These are phyloP conservation scores for Diaprepes abbreviatus DNA, from an alignment of 2,888 invertebrate species.

Conservation along the genomic window DNA sequence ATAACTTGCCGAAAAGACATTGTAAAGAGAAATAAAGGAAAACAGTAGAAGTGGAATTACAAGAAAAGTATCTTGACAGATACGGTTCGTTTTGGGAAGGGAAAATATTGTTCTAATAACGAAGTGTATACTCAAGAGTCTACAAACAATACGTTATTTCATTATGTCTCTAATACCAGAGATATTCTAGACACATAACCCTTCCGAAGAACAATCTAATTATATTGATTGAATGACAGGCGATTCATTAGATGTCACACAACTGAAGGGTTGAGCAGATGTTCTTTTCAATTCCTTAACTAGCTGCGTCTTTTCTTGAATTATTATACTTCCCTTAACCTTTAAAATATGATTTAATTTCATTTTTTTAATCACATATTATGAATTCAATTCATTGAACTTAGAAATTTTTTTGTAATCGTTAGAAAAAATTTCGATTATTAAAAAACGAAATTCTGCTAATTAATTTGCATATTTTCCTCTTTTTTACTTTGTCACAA, in stretches of 20 bases:
- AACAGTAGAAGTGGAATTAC: slow-evolving; percentile 23
- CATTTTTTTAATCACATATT: too few species aligned
- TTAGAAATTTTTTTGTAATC: too few species aligned
- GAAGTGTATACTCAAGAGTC: slow-evolving; percentile 55
- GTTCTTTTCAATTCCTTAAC: slow-evolving; percentile 47
- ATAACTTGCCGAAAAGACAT: slow-evolving; percentile 21
- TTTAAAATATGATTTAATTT: background rate
- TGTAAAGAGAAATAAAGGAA: slow-evolving; percentile 20
- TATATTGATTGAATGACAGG: slow-evolving; percentile 70
- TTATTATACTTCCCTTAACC: background rate
- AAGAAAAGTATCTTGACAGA: slow-evolving; percentile 39
- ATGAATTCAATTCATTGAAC: too few species aligned
- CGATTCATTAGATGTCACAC: slow-evolving; percentile 67
- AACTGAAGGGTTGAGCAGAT: slow-evolving; percentile 61
- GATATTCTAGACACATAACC: slow-evolving; percentile 67
- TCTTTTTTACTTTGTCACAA: too few species aligned
- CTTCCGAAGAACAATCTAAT: slow-evolving; percentile 68
- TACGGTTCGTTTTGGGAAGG: slow-evolving; percentile 32
- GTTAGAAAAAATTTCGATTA: too few species aligned
- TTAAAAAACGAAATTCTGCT: too few species aligned
- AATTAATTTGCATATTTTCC: too few species aligned
- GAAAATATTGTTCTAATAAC: slow-evolving; percentile 53
- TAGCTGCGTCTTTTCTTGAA: slow-evolving; percentile 7
- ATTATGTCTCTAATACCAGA: slow-evolving; percentile 62
- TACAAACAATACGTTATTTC: slow-evolving; percentile 64